Base-by-base conservation (phyloP, 2,888 invertebrate species). In the Patella caerulea region DNA sequence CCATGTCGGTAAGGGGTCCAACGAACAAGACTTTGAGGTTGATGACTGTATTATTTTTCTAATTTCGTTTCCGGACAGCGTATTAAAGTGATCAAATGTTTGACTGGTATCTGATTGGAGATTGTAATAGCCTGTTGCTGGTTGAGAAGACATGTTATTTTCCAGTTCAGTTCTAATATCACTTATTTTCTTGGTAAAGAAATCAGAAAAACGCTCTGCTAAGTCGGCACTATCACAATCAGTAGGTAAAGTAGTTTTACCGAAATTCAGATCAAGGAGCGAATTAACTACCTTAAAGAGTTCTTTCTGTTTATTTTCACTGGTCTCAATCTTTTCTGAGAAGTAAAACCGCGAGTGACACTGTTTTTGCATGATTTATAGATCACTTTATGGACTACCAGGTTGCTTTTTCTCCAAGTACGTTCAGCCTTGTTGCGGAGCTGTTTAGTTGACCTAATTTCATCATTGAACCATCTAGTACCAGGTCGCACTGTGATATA, bases 181-280 rank as follows among this genome's bases (percentile, higher is more conserved):
- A 59, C 59, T 14, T 55, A 55, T 55, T 17, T 17, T 55, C 2
- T 55, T 55, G 17, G 55, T 17, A 55, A 55, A 55, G 17, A 15
- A 55, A 12, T 15, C 12, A 15, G 55, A 55, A 17, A 55, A 55
- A 55, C 17, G 12, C 14, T 17, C 17, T 17, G 55, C 55, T 17
- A 55, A 55, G 12, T 59, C 59, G 15, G n/a, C 59, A n/a, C n/a
- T 59, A n/a, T 59, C n/a, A 14, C n/a, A 15, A 7, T n/a, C 3
- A 2, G 12, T 55, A 17, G 55, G 55, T 55, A 55, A 55, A 15
- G 12, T 55, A 12, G 71, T 52, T n/a, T 54, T 9, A 17, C 78
- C 77, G 74, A n/a, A 78, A 65, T 74, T 77, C 12, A 78, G 79
- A 17, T 55, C 55, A 12, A 55, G 55, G 2, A 55, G 55, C 55